These are phyloP conservation scores for Drosophila erecta DNA, from an alignment of 1,140 invertebrate species.

Conservation along the genomic window DNA sequence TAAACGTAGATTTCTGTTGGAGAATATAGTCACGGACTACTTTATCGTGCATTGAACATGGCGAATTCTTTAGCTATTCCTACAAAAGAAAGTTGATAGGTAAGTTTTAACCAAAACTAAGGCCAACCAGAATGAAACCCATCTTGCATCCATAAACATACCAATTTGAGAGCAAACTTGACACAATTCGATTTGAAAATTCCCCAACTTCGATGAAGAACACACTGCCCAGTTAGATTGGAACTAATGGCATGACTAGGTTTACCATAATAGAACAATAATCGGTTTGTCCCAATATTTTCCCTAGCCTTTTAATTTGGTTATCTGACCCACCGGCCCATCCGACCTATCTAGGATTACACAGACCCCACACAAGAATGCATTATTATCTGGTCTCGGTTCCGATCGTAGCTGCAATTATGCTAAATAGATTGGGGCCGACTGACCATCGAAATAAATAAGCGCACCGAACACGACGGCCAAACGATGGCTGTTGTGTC, in stretches of 20 bases:
- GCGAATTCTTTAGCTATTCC: neutral
- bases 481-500: slow-evolving; percentile 61
- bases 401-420: slow-evolving; percentile 57
- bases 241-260: slow-evolving; percentile 34
- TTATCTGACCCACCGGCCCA: slow-evolving; percentile 46
- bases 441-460: slow-evolving; percentile 77
- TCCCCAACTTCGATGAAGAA: neutral
- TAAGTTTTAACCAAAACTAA: neutral
- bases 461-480: slow-evolving; percentile 40
- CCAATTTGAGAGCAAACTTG: slow-evolving; percentile 38
- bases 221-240: slow-evolving; percentile 10
- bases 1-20: neutral
- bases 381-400: slow-evolving; percentile 10
- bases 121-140: slow-evolving; percentile 14
- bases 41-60: neutral
- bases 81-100: neutral
- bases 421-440: slow-evolving; percentile 71
- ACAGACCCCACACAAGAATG: slow-evolving; percentile 57
- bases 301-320: slow-evolving; percentile 34
- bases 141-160: slow-evolving; percentile 13
- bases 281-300: slow-evolving; percentile 45
- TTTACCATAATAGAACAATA: slow-evolving; percentile 47
- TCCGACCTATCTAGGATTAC: slow-evolving; percentile 39
- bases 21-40: neutral
- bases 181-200: slow-evolving; percentile 19